Evolutionary conservation across 2,113 vertebrate genomes (phyloP).

Genomic region (Noctilio leporinus): DNA sequence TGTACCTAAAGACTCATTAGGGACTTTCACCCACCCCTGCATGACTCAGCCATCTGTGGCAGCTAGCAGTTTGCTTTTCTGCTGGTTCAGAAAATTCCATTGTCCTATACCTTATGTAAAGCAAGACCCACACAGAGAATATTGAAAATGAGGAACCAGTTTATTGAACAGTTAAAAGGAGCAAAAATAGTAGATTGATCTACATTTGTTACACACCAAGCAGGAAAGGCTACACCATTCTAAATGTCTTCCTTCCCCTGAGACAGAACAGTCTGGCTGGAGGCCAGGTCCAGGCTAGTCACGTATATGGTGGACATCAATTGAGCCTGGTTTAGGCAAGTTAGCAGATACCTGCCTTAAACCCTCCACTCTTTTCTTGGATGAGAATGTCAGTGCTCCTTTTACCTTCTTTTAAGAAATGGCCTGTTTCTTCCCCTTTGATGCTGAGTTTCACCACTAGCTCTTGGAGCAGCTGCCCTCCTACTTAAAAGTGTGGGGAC

Average conservation of each 20-base stretch:
- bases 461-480: not conserved
- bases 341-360: not conserved
- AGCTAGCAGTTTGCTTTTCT: not conserved
- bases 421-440: not conserved
- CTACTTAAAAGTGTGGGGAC: not conserved
- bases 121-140: not conserved
- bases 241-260: not conserved
- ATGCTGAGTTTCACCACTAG: not conserved
- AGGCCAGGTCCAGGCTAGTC: not conserved
- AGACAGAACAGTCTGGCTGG: not conserved
- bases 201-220: slow-evolving; percentile 50
- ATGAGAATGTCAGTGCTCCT: not conserved
- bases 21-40: too few relatives aligned
- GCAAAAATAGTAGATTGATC: slow-evolving; percentile 29
- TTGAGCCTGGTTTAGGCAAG: not conserved
- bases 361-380: not conserved
- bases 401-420: not conserved
- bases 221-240: slow-evolving; percentile 20
- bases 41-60: accelerated
- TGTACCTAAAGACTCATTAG: not conserved
- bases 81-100: not conserved
- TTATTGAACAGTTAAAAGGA: slow-evolving; percentile 68
- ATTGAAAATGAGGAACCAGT: slow-evolving; percentile 49
- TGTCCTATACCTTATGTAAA: not conserved
- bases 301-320: not conserved